Percentiles rank a stretch among this genome's conserved stretches.
phyloP scores from a whole-genome alignment of 2,113 vertebrate species.

The Microcebus griseorufus region DNA sequence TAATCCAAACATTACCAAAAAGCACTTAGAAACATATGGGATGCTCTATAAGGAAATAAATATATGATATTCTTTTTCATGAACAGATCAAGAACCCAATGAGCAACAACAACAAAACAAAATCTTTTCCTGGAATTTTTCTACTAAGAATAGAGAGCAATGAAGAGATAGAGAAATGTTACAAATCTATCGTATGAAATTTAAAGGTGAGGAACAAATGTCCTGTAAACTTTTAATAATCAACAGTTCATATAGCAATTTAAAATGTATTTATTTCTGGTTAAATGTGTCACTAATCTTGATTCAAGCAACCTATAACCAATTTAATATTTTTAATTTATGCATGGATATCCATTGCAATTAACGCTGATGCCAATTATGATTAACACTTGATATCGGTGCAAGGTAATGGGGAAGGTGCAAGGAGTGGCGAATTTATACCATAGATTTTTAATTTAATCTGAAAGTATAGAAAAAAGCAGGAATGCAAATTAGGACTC shows the following conservation, averaged over 20 bases:
- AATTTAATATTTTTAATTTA: slow-evolving; percentile 10
- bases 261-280: slow-evolving; percentile 35
- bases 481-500: not conserved
- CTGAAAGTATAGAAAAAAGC: not conserved
- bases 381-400: not conserved
- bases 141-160: not conserved
- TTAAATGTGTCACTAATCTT: not conserved
- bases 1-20: slow-evolving; percentile 24
- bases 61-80: slow-evolving; percentile 13
- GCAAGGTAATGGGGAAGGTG: not conserved
- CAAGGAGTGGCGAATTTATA: not conserved
- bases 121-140: not conserved
- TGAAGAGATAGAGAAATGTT: not conserved
- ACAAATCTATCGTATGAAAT: not conserved
- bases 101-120: not conserved
- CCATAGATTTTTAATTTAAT: slow-evolving; percentile 32
- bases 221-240: slow-evolving; percentile 9
- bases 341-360: not conserved
- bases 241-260: not conserved
- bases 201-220: slow-evolving; percentile 39
- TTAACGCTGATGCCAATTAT: not conserved
- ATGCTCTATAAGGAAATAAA: not conserved
- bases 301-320: not conserved
- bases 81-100: not conserved
- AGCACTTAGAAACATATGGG: not conserved